Evolutionary conservation across 2,888 invertebrate genomes (phyloP).

Genomic region (Griposia aprilina): DNA sequence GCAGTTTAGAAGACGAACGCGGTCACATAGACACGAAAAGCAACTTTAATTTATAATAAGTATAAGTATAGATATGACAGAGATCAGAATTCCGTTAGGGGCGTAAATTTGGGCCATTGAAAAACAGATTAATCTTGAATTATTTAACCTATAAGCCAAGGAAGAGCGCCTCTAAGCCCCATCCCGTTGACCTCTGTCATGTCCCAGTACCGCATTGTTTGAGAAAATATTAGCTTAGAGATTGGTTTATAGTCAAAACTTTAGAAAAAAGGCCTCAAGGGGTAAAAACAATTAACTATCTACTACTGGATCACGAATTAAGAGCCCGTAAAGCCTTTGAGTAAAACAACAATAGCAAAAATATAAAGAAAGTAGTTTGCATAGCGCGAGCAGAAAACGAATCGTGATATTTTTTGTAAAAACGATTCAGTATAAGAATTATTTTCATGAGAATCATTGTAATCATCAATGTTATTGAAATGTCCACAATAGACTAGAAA

Average conservation of each 20-base stretch:
- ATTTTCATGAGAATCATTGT: constrained; percentile 21
- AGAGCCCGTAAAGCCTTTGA: neutral
- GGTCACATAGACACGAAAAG: too few species aligned
- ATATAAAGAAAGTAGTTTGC: constrained; percentile 30
- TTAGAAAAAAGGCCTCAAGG: neutral
- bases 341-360: constrained; percentile 10
- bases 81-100: too few species aligned
- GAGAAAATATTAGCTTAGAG: too few species aligned
- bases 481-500: neutral
- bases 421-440: constrained; percentile 24
- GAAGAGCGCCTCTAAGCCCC: neutral
- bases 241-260: neutral
- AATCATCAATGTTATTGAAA: neutral
- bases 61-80: too few species aligned
- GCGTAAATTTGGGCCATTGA: too few species aligned
- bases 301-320: neutral
- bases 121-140: neutral
- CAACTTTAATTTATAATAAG: too few species aligned
- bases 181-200: neutral
- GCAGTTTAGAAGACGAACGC: too few species aligned
- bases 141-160: neutral
- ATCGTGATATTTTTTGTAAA: constrained; percentile 25
- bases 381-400: constrained; percentile 20
- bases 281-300: neutral
- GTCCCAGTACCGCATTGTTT: neutral